These are phyloP conservation scores for Myotis davidii DNA, from an alignment of 2,113 vertebrate genomes.

Conservation along the genomic window DNA sequence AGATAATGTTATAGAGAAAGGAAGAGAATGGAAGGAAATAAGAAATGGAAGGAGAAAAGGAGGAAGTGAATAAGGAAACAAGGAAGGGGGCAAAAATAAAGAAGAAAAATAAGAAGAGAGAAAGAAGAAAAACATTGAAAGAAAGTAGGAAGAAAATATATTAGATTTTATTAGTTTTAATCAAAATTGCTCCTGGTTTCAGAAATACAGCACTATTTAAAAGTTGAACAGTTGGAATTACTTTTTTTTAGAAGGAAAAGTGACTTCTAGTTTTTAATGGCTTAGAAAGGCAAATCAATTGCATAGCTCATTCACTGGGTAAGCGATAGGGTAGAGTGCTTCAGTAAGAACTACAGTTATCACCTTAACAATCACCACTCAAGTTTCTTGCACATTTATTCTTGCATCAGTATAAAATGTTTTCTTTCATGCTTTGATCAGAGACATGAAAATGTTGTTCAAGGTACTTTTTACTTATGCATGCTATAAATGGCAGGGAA, in stretches of 20 bases:
- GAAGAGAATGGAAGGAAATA: not conserved
- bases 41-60: not conserved
- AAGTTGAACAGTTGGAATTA: not conserved
- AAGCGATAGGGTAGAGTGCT: not conserved
- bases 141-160: not conserved
- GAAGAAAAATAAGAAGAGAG: not conserved
- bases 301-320: not conserved
- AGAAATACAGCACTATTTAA: not conserved
- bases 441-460: slow-evolving; percentile 54
- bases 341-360: not conserved
- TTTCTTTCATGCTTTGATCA: slow-evolving; percentile 53
- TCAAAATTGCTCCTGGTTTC: not conserved
- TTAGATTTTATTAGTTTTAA: not conserved
- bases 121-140: not conserved
- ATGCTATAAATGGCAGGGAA: slow-evolving; percentile 55
- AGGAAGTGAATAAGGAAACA: not conserved
- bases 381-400: slow-evolving; percentile 37
- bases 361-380: not conserved
- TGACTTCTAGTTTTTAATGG: not conserved
- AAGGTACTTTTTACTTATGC: slow-evolving; percentile 53
- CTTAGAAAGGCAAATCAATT: not conserved
- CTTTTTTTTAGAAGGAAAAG: not conserved
- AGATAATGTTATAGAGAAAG: not conserved
- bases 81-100: not conserved
- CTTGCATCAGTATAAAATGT: not conserved